Conservation (phyloP, 2,113 vertebrate species). For the Phainopepla nitens region DNA sequence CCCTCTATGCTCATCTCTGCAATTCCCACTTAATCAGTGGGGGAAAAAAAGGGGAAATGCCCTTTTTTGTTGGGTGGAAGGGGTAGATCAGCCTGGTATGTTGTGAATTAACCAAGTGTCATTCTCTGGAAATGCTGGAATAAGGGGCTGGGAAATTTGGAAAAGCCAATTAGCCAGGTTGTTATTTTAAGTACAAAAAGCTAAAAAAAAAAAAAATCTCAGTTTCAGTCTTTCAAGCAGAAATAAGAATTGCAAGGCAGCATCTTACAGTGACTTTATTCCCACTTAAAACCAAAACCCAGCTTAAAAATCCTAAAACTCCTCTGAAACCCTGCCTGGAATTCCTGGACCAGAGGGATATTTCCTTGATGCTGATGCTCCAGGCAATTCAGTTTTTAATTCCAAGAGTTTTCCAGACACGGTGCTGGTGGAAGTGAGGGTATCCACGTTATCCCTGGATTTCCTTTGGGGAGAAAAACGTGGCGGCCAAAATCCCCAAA, state of each 20-base stretch:
- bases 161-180: rapidly evolving
- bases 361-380: not conserved
- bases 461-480: not conserved
- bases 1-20: not conserved
- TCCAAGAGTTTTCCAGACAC: rapidly evolving
- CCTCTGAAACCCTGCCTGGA: not conserved
- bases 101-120: not conserved
- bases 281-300: not conserved
- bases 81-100: rapidly evolving
- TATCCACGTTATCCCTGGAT: rapidly evolving
- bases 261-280: not conserved
- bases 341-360: not conserved
- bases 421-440: not conserved
- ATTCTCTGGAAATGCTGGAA: rapidly evolving
- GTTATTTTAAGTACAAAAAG: not conserved
- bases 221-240: not conserved
- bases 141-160: not conserved
- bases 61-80: not conserved
- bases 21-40: not conserved
- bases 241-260: not conserved
- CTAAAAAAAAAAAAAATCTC: not conserved
- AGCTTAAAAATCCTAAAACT: not conserved
- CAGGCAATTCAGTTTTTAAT: not conserved
- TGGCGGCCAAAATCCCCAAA: not conserved
- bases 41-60: no score